Evolutionary conservation across 2,888 invertebrate species (phyloP).

Genomic region (Drosophila anomalata): DNA sequence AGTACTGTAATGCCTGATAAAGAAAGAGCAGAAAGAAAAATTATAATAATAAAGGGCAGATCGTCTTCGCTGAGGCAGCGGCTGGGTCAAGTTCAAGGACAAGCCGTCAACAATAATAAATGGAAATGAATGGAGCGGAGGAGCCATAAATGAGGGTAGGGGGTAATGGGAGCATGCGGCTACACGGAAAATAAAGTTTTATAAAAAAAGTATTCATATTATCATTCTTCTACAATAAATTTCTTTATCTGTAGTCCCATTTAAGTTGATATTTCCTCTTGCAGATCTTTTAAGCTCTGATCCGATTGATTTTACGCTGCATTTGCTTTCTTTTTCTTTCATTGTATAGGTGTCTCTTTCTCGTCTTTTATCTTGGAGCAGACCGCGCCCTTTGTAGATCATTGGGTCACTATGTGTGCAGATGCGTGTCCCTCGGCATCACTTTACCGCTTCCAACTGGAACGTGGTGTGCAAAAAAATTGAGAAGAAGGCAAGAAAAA

Average conservation of each 20-base stretch:
- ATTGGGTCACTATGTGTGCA: constrained; percentile 64
- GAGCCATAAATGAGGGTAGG: constrained; percentile 22
- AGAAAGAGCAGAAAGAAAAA: constrained; percentile 45
- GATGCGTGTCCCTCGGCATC: constrained; percentile 59
- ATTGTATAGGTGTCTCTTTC: constrained; percentile 9
- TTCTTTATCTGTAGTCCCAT: not conserved
- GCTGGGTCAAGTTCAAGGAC: constrained; percentile 80
- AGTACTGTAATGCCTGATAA: constrained; percentile 35
- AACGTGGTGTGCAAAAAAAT: constrained; percentile 33
- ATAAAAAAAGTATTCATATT: not conserved
- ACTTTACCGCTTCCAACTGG: constrained; percentile 76
- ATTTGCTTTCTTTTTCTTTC: constrained; percentile 44
- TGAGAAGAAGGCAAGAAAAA: constrained; percentile 7
- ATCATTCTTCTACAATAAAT: not conserved
- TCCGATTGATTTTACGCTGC: constrained; percentile 63
- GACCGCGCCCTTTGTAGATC: constrained; percentile 73
- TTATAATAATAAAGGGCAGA: constrained; percentile 65
- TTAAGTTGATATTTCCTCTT: not conserved
- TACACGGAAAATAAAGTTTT: constrained; percentile 19
- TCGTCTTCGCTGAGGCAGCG: constrained; percentile 44
- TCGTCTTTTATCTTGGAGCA: constrained; percentile 27
- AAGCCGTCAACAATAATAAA: constrained; percentile 56
- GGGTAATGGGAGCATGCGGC: constrained; percentile 28
- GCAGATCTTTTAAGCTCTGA: constrained; percentile 4
- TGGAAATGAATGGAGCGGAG: constrained; percentile 65